Base-by-base conservation (phyloP, 2,888 invertebrate species). In the Ichneumoninae sp. region DNA sequence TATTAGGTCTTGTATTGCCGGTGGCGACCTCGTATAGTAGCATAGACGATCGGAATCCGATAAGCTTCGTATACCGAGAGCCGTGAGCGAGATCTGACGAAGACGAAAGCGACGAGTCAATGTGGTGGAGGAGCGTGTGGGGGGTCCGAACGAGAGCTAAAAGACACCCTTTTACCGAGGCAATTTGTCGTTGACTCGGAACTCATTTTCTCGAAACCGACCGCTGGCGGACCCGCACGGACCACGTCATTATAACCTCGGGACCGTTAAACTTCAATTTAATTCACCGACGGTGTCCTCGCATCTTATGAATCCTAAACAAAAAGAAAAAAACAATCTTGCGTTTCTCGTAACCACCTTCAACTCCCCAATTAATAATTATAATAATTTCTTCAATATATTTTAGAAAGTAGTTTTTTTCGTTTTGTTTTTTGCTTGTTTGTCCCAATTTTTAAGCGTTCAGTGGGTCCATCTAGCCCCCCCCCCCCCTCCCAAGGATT, bases 141-240 rank as follows among this genome's bases (percentile, higher is more conserved):
- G 60, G 76, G 83, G 83, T 80, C 80, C 60, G 40, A 76, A 50
- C 71, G 69, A 68, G 60, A 66, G 85, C 84, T 79, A 75, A 88
- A 87, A 60, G 87, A 88, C 85, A 81, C 80, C 76, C 80, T 83
- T 87, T 87, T 87, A 86, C 88, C 84, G 83, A 89, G 88, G 88
- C 88, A 90, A 89, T 90, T 90, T 90, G 89, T 91, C 91, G 90
- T 89, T 88, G 89, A 90, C 86, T 89, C 89, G 85, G 86, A 89
- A 90, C 89, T 90, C 89, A 90, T 91, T 92, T 91, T 90, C 89
- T 89, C 86, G 85, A 88, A 83, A 86, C 70, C 65, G 70, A 83
- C 82, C 63, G 30, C 83, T 16, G 54, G 26, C 44, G n/a, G 19
- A 65, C 19, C 26, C 6, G 33, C 86, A 88, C 87, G 85, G 88